phyloP scores from a whole-genome alignment of 1,140 invertebrate species.

The Asbolus verrucosus region DNA sequence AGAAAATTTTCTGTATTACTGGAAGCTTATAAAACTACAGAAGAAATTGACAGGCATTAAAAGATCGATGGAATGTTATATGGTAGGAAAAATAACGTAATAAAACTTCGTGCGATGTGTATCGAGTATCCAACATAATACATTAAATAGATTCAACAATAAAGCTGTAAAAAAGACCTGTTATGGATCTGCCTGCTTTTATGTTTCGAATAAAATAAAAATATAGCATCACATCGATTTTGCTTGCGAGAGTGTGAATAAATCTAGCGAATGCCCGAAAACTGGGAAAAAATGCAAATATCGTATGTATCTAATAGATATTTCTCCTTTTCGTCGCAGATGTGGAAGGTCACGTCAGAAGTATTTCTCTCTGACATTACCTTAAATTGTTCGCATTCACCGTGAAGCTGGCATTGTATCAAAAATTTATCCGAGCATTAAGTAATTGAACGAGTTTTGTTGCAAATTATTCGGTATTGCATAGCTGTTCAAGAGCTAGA shows the following conservation, averaged over 20 bases:
- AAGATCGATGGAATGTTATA: too few relatives aligned
- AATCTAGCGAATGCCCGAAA: conserved; percentile 8
- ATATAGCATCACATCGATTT: neutral
- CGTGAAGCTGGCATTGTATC: neutral
- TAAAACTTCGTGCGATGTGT: too few relatives aligned
- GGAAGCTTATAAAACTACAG: too few relatives aligned
- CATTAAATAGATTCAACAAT: neutral
- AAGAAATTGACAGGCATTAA: too few relatives aligned
- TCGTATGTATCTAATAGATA: conserved; percentile 25
- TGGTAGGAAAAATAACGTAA: too few relatives aligned
- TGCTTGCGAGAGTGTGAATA: conserved; percentile 2
- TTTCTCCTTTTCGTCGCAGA: conserved; percentile 24
- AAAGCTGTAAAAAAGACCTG: conserved; percentile 15
- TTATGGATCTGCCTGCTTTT: conserved; percentile 12
- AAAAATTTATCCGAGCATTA: conserved; percentile 19
- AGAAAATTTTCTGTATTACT: too few relatives aligned
- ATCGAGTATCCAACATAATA: too few relatives aligned
- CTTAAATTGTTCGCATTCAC: conserved; percentile 19
- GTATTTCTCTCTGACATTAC: neutral
- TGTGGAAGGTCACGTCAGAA: conserved; percentile 9
- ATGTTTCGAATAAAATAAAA: conserved; percentile 16
- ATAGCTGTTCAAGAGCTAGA: neutral
- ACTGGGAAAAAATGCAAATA: conserved; percentile 38
- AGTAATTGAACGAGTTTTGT: conserved; percentile 27
- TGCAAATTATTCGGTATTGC: conserved; percentile 9